phyloP scores from a whole-genome alignment of 2,113 vertebrate species.

The Megaceryle maxima region DNA sequence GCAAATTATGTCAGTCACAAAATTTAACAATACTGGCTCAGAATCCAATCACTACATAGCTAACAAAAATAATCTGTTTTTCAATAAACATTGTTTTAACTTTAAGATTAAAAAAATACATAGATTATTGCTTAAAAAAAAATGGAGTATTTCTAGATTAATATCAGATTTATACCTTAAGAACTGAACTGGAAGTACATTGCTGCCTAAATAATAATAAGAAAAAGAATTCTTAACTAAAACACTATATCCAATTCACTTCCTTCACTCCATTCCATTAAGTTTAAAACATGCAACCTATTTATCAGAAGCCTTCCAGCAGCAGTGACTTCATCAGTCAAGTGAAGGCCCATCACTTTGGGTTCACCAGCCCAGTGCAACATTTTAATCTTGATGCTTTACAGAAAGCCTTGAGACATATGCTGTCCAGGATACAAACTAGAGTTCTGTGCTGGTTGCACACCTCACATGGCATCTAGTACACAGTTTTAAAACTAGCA shows the following conservation, averaged over 20 bases:
- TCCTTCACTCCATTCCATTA: background rate
- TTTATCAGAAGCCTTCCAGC: background rate
- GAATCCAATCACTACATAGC: background rate
- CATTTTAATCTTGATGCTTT: background rate
- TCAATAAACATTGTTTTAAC: background rate
- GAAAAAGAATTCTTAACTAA: background rate
- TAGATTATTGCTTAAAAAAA: background rate
- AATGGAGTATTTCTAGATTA: background rate
- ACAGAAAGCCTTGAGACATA: background rate
- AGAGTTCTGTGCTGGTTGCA: background rate
- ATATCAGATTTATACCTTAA: background rate
- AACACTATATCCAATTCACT: background rate
- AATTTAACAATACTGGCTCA: background rate
- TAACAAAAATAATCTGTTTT: background rate
- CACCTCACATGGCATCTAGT: background rate
- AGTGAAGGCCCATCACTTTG: background rate
- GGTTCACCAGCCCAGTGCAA: background rate
- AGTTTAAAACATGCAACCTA: background rate
- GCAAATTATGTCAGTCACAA: background rate
- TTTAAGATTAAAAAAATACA: background rate
- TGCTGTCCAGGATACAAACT: background rate
- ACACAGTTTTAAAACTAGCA: background rate
- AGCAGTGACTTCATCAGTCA: background rate
- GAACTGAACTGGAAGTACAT: background rate
- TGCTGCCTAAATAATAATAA: background rate